Conservation (phyloP, 1,140 invertebrate genomes). For the Pomacea maculata region DNA sequence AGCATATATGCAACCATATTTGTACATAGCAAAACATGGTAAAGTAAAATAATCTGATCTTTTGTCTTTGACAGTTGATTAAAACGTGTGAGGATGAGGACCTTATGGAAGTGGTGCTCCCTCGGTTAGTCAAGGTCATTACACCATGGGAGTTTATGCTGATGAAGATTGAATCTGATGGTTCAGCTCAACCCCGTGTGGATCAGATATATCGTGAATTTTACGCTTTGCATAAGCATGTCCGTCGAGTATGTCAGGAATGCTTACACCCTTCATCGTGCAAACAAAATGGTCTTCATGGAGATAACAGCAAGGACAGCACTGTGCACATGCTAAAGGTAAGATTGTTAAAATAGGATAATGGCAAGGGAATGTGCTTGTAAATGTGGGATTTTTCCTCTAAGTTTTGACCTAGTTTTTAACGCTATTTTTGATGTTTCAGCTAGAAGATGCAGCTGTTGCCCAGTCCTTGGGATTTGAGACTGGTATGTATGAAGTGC, state of each 20-base stretch:
- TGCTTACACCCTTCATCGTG: constrained; percentile 45
- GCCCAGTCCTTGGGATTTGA: constrained; percentile 45
- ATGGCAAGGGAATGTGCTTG: background rate
- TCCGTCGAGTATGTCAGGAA: constrained; percentile 55
- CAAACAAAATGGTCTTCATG: constrained; percentile 10
- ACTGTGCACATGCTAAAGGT: constrained; percentile 23
- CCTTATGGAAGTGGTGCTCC: constrained; percentile 66
- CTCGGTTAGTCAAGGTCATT: constrained; percentile 62
- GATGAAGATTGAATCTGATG: constrained; percentile 62
- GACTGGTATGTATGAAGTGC: constrained; percentile 42
- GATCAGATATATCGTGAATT: constrained; percentile 60
- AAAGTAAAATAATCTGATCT: too few species aligned
- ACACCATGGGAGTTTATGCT: constrained; percentile 67
- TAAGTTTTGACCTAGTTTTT: too few species aligned
- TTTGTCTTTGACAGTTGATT: constrained; percentile 45
- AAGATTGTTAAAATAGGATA: background rate
- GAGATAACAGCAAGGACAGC: constrained; percentile 6
- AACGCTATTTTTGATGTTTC: constrained; percentile 19
- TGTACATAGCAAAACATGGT: too few species aligned
- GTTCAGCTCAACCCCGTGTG: constrained; percentile 46
- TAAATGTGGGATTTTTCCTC: background rate
- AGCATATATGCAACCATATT: too few species aligned
- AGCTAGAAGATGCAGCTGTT: constrained; percentile 44
- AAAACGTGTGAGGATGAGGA: constrained; percentile 63
- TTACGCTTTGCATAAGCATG: constrained; percentile 56